Conservation (phyloP, 2,888 invertebrate species). For the Dermolepida albohirtum region DNA sequence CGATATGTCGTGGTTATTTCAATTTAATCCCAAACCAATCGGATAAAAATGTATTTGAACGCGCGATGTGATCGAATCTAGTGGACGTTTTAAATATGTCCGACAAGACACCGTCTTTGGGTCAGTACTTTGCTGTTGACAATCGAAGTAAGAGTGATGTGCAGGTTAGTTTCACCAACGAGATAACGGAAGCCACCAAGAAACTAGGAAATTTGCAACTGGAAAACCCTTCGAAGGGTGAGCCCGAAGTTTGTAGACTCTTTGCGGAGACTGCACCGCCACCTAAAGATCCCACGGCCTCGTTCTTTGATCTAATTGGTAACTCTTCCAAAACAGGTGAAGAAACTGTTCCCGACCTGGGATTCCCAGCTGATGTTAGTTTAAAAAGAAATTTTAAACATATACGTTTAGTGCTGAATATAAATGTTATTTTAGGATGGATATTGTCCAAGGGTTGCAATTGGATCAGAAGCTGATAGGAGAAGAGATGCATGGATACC, state of each 20-base stretch:
- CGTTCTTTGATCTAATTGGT: constrained; percentile 66
- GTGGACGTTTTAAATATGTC: constrained; percentile 46
- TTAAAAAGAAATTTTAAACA: background rate
- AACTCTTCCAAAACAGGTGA: constrained; percentile 47
- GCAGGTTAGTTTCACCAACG: constrained; percentile 53
- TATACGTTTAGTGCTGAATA: background rate
- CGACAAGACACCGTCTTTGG: constrained; percentile 69
- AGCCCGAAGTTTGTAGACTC: constrained; percentile 66
- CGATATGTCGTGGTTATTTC: constrained; percentile 1
- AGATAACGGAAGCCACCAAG: constrained; percentile 53
- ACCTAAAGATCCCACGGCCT: constrained; percentile 63
- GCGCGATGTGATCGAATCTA: constrained; percentile 8
- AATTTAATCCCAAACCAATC: too few species aligned
- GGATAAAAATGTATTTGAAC: background rate
- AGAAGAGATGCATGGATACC: constrained; percentile 86
- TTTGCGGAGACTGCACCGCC: constrained; percentile 64
- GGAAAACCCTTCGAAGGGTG: constrained; percentile 54
- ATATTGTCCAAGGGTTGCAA: constrained; percentile 59
- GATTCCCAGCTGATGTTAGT: constrained; percentile 47
- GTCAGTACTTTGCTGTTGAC: constrained; percentile 69
- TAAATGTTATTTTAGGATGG: constrained; percentile 54
- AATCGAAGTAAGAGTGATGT: constrained; percentile 48
- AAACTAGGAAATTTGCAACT: constrained; percentile 52
- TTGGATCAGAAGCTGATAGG: constrained; percentile 70
- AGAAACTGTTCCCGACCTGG: constrained; percentile 45